These are phyloP conservation scores for Torymus aiolomorphi DNA, from an alignment of 2,888 invertebrate genomes.

Conservation along the genomic window DNA sequence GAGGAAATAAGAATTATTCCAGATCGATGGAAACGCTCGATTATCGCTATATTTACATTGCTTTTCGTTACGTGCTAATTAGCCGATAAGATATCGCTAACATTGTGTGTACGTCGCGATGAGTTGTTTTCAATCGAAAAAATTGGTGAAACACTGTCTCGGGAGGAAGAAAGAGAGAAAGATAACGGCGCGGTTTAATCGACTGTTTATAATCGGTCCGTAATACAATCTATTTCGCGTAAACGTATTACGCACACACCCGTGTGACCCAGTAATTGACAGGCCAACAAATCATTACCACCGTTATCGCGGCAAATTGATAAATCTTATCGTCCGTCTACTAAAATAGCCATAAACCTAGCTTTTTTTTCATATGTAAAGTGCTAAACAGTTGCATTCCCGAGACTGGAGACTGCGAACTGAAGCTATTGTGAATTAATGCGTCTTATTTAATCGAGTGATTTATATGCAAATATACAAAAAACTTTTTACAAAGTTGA, in stretches of 20 bases:
- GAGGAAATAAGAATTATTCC: too few relatives aligned
- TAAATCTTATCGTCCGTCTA: slow-evolving; percentile 51
- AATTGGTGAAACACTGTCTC: slow-evolving; percentile 9
- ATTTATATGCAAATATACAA: too few relatives aligned
- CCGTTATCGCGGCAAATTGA: slow-evolving; percentile 50
- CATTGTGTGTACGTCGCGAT: neutral
- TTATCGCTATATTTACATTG: too few relatives aligned
- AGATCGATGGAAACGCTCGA: too few relatives aligned
- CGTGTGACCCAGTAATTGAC: slow-evolving; percentile 55
- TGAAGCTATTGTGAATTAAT: neutral
- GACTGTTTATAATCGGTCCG: slow-evolving; percentile 23
- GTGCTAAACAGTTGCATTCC: slow-evolving; percentile 14
- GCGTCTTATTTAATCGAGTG: neutral
- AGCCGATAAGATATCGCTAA: too few relatives aligned
- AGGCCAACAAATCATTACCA: slow-evolving; percentile 51
- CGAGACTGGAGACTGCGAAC: slow-evolving; percentile 2
- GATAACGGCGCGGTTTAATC: slow-evolving; percentile 1
- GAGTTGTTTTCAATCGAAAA: slow-evolving; percentile 27
- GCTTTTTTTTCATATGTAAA: slow-evolving; percentile 27
- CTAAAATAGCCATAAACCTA: slow-evolving; percentile 52
- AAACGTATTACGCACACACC: slow-evolving; percentile 38
- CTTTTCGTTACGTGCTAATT: too few relatives aligned
- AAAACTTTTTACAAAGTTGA: too few relatives aligned
- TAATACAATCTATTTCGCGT: slow-evolving; percentile 43
- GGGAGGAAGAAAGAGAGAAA: neutral